Conservation (phyloP, 2,888 invertebrate species). For the Lathronympha strigana region DNA sequence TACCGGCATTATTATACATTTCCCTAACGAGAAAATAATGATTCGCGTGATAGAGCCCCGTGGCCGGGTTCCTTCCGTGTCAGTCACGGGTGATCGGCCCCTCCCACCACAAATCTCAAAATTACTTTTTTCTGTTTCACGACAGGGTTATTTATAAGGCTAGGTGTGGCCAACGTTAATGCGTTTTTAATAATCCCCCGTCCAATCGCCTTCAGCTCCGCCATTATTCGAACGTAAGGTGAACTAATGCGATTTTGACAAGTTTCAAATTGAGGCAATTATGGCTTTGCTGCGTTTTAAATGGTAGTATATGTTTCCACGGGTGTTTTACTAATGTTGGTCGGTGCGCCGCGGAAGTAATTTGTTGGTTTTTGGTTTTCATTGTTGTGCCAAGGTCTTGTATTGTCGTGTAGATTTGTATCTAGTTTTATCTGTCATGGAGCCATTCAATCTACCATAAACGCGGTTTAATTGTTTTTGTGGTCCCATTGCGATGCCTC, state of each 20-base stretch:
- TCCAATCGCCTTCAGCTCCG: slow-evolving; percentile 76
- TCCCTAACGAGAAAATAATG: slow-evolving; percentile 82
- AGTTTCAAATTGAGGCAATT: slow-evolving; percentile 81
- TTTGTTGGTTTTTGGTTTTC: slow-evolving; percentile 46
- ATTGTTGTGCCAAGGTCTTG: slow-evolving; percentile 19
- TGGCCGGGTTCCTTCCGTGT: slow-evolving; percentile 76
- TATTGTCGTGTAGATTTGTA: slow-evolving; percentile 2
- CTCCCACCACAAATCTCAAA: slow-evolving; percentile 74
- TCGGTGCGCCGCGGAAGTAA: slow-evolving; percentile 60
- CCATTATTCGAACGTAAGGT: slow-evolving; percentile 68
- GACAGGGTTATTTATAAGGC: slow-evolving; percentile 66
- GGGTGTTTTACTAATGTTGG: slow-evolving; percentile 53
- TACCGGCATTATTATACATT: slow-evolving; percentile 69
- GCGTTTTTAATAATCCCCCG: slow-evolving; percentile 81
- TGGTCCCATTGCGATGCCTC: not conserved
- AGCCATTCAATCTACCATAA: not conserved
- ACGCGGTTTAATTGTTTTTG: not conserved
- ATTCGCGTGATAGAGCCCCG: slow-evolving; percentile 72
- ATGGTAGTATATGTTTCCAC: slow-evolving; percentile 69
- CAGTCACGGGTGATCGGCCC: slow-evolving; percentile 78
- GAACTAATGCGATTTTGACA: slow-evolving; percentile 83
- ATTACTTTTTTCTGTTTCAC: slow-evolving; percentile 78
- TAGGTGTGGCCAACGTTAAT: slow-evolving; percentile 79
- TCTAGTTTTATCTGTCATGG: slow-evolving; percentile 15
- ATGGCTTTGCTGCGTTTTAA: slow-evolving; percentile 77